Percentiles rank a stretch among this genome's conserved stretches.
Evolutionary conservation across 2,888 invertebrate species (phyloP).

Genomic region (Aphidoletes aphidimyza): DNA sequence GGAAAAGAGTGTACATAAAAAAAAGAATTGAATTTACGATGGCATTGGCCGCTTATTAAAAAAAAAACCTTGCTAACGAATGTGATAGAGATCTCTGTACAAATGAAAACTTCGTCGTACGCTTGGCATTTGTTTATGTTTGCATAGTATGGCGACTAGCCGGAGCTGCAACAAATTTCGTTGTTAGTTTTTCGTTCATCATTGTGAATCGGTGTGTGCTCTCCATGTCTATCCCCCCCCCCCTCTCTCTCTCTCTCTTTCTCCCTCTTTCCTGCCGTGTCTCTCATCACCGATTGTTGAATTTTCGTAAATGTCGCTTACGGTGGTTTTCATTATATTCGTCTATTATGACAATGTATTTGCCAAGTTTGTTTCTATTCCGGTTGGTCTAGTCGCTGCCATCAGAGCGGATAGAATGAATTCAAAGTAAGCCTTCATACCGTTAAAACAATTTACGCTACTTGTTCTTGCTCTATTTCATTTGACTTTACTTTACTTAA

Average conservation of each 20-base stretch:
- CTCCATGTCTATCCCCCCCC: not conserved
- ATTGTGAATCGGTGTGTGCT: not conserved
- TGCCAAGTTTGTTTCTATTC: not conserved
- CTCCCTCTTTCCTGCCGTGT: not conserved
- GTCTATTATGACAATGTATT: conserved; percentile 5
- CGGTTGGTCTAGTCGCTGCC: not conserved
- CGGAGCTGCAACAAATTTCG: not conserved
- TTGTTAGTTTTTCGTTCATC: not conserved
- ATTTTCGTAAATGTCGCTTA: not conserved
- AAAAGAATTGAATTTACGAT: not conserved
- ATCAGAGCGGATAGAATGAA: not conserved
- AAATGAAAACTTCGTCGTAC: not conserved
- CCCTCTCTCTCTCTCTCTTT: not conserved
- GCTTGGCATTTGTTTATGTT: not conserved
- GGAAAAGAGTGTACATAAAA: not conserved
- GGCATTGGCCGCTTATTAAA: not conserved
- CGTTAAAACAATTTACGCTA: not conserved
- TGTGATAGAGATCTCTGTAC: not conserved
- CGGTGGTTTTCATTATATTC: not conserved
- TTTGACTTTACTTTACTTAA: conserved; percentile 3
- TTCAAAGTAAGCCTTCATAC: not conserved
- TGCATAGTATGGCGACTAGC: not conserved
- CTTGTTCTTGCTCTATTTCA: not conserved
- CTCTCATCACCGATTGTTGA: not conserved
- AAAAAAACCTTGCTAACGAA: not conserved